A percentile compares a stretch with the other conserved stretches of the same genome.
Conservation (phyloP, 1,140 invertebrate genomes). For the Drosophila nannoptera region DNA sequence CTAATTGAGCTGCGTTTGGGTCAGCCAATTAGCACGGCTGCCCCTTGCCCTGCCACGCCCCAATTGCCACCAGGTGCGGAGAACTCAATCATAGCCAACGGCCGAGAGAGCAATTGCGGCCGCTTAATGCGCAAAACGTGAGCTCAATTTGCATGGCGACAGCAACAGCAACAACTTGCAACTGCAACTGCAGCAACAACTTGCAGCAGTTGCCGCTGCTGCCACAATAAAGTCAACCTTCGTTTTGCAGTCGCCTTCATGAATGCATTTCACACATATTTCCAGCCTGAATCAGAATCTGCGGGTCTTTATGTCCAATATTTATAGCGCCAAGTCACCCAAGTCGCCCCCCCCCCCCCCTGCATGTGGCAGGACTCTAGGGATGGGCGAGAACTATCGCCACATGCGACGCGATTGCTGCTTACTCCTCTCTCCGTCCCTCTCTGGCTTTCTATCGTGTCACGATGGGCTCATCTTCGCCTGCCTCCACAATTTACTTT, state of each 20-base stretch:
- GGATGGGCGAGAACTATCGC: slow-evolving; percentile 4
- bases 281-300: slow-evolving; percentile 19
- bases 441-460: no score
- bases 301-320: slow-evolving; percentile 21
- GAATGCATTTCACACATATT: slow-evolving; percentile 46
- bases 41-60: neutral
- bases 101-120: slow-evolving; percentile 49
- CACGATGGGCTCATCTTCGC: no score
- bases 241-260: slow-evolving; percentile 26
- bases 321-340: slow-evolving; percentile 18
- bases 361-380: slow-evolving; percentile 6
- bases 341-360: no score
- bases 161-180: slow-evolving; percentile 29
- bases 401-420: no score
- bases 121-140: slow-evolving; percentile 71
- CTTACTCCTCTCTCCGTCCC: no score
- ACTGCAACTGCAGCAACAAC: slow-evolving; percentile 35
- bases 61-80: slow-evolving; percentile 57
- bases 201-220: slow-evolving; percentile 32
- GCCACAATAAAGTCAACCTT: slow-evolving; percentile 39
- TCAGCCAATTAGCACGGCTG: slow-evolving; percentile 57
- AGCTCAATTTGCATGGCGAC: slow-evolving; percentile 71
- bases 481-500: neutral
- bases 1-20: slow-evolving; percentile 53
- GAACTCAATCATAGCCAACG: slow-evolving; percentile 69